phyloP scores from a whole-genome alignment of 2,797 vertebrate genomes.

The Geotrypetes seraphini region DNA sequence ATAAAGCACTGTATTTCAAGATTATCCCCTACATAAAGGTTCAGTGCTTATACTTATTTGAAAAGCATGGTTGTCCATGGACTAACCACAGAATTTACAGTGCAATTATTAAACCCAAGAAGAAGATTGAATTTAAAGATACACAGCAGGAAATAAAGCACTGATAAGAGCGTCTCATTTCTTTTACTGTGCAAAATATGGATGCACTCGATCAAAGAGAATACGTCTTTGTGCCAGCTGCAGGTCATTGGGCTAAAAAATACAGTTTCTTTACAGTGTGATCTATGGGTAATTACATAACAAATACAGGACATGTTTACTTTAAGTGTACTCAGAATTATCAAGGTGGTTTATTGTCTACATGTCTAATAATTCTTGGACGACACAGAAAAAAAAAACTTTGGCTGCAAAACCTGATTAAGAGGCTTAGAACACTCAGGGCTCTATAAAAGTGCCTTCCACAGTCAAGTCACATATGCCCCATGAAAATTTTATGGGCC shows the following conservation, averaged over 20 bases:
- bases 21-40: constrained; percentile 13
- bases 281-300: constrained; percentile 48
- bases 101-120: constrained; percentile 29
- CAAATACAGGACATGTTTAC: constrained; percentile 32
- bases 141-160: constrained; percentile 32
- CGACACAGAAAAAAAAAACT: constrained; percentile 3
- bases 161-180: constrained; percentile 40
- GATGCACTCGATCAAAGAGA: constrained; percentile 25
- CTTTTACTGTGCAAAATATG: constrained; percentile 36
- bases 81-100: constrained; percentile 14
- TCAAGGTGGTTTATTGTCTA: constrained; percentile 26
- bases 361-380: constrained; percentile 20
- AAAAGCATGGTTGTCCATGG: constrained; percentile 20
- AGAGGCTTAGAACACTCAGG: constrained; percentile 1
- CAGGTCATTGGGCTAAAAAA: constrained; percentile 41
- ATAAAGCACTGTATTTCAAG: no score
- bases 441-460: background rate
- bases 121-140: constrained; percentile 32
- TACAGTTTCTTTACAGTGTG: constrained; percentile 24
- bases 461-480: background rate
- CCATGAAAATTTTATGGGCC: background rate
- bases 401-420: background rate
- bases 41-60: constrained; percentile 5
- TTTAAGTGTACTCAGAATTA: constrained; percentile 32
- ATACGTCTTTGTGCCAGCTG: constrained; percentile 37